Conservation (phyloP, 2,113 vertebrate species). For the Sprattus sprattus region DNA sequence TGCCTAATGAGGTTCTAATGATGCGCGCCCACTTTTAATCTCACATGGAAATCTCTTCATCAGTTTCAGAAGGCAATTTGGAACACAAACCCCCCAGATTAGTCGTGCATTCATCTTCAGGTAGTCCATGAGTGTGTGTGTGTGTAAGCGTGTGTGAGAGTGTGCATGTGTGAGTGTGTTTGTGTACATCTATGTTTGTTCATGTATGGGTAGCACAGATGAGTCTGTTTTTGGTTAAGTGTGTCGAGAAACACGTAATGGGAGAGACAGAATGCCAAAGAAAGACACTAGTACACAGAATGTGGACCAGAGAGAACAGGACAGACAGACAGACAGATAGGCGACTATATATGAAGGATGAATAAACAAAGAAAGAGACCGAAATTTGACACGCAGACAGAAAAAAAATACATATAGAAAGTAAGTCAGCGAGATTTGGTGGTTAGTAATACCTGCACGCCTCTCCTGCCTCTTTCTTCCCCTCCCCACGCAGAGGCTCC, state of each 20-base stretch:
- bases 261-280: neutral
- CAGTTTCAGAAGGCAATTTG: conserved; percentile 35
- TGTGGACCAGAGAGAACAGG: neutral
- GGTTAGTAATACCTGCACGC: neutral
- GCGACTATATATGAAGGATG: neutral
- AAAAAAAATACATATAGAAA: neutral
- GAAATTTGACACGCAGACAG: neutral
- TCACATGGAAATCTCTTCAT: conserved; percentile 41
- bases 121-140: conserved; percentile 42
- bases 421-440: neutral
- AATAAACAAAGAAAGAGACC: neutral
- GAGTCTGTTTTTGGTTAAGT: neutral
- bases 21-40: conserved; percentile 58
- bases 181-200: neutral
- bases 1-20: conserved; percentile 66
- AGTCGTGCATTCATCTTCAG: conserved; percentile 35
- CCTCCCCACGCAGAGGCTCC: neutral
- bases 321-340: conserved; percentile 33
- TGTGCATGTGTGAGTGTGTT: neutral
- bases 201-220: neutral
- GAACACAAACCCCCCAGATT: conserved; percentile 48
- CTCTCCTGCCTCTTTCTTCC: neutral
- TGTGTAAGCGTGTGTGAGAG: neutral
- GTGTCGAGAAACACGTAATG: neutral
- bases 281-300: neutral